These are phyloP conservation scores for Castor canadensis DNA, from an alignment of 2,113 vertebrate genomes.

Conservation along the genomic window DNA sequence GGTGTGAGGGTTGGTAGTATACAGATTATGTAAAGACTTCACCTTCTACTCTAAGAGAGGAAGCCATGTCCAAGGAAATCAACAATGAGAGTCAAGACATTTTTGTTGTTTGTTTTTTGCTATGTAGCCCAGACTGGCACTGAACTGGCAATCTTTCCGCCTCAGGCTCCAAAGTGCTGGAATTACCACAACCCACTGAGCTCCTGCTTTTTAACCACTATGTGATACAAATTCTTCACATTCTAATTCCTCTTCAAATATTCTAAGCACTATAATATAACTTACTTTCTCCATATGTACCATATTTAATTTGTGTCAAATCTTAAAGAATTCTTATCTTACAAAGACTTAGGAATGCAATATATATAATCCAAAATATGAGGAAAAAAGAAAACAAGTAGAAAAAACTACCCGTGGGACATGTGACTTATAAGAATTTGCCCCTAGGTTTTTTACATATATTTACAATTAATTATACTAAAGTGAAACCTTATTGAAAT, in stretches of 20 bases:
- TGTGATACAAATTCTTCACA: not conserved
- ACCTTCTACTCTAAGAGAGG: not conserved
- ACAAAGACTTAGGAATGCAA: slow-evolving; percentile 23
- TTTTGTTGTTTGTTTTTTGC: not conserved
- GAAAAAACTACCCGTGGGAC: not conserved
- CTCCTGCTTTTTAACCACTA: not conserved
- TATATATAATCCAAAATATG: not conserved
- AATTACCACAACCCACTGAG: not conserved
- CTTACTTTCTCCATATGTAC: not conserved
- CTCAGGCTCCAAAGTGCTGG: too few species aligned
- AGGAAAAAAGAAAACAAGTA: not conserved
- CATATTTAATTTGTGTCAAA: not conserved
- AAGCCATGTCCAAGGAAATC: not conserved
- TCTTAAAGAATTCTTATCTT: not conserved
- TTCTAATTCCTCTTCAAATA: not conserved
- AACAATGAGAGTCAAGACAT: not conserved
- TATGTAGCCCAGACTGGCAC: too few species aligned
- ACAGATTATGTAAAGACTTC: not conserved
- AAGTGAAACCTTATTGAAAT: not conserved
- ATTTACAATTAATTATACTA: too few species aligned
- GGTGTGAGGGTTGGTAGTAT: not conserved
- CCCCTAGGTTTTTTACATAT: not conserved
- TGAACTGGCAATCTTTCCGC: too few species aligned
- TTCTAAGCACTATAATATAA: not conserved
- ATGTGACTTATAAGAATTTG: slow-evolving; percentile 24